Percentiles rank a stretch among this genome's conserved stretches.
Conservation (phyloP, 2,888 invertebrate genomes). For the Anaspis maculata region DNA sequence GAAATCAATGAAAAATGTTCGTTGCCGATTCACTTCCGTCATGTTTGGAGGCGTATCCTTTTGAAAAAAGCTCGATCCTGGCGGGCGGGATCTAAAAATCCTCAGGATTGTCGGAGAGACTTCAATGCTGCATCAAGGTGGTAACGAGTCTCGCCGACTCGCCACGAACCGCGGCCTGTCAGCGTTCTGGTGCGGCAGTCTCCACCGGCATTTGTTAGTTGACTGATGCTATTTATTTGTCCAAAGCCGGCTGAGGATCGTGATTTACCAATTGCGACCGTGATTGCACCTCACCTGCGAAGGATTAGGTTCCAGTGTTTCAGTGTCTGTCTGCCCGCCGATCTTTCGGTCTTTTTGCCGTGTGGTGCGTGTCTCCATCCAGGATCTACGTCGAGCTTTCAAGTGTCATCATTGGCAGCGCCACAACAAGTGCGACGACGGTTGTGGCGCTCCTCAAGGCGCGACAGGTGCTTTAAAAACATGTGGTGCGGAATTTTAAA, state of each 20-base stretch:
- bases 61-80: too few relatives aligned
- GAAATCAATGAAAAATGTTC: too few relatives aligned
- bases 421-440: too few relatives aligned
- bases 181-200: slow-evolving; percentile 30
- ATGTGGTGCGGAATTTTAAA: too few relatives aligned
- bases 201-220: slow-evolving; percentile 30
- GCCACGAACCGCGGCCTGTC: slow-evolving; percentile 25
- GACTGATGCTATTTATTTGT: slow-evolving; percentile 25
- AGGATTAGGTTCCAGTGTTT: slow-evolving; percentile 11
- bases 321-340: too few relatives aligned
- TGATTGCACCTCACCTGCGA: slow-evolving; percentile 12
- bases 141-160: slow-evolving; percentile 27
- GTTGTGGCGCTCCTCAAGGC: too few relatives aligned
- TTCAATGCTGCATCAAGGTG: slow-evolving; percentile 30
- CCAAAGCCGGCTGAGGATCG: slow-evolving; percentile 22
- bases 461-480: slow-evolving; percentile 19
- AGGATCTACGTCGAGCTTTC: neutral
- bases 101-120: too few relatives aligned
- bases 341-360: too few relatives aligned
- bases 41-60: too few relatives aligned
- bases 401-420: slow-evolving; percentile 2
- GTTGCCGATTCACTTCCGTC: too few relatives aligned
- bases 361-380: slow-evolving; percentile 5
- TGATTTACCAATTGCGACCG: slow-evolving; percentile 25
- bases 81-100: too few relatives aligned